Conservation (phyloP, 1,140 invertebrate species). For the Hypsibius dujardini region DNA sequence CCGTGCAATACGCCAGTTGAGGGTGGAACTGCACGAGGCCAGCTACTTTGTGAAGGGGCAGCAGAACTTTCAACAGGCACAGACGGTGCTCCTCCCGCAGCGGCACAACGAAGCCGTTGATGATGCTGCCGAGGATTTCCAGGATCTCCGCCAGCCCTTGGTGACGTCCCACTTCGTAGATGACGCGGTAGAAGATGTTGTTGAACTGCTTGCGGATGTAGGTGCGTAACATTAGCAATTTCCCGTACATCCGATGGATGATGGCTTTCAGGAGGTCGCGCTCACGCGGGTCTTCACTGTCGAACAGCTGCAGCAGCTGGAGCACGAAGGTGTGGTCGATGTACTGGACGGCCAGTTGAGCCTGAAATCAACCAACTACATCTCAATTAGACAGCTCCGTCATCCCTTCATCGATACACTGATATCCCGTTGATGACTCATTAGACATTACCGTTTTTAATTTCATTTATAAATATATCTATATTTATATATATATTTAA, state of each 20-base stretch:
- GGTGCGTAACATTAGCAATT: conserved; percentile 35
- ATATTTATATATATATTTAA: too few relatives aligned
- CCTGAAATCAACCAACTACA: neutral
- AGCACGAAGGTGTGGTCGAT: conserved; percentile 17
- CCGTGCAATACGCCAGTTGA: conserved; percentile 38
- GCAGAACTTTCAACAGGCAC: conserved; percentile 34
- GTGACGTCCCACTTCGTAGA: conserved; percentile 42
- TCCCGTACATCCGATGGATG: conserved; percentile 37
- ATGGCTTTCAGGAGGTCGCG: conserved; percentile 36
- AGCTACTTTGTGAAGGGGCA: conserved; percentile 33
- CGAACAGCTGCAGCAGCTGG: conserved; percentile 34
- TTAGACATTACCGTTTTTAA: too few relatives aligned
- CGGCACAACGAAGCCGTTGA: conserved; percentile 31
- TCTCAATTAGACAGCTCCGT: neutral
- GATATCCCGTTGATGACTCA: too few relatives aligned
- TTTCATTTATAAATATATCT: too few relatives aligned
- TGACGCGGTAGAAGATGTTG: conserved; percentile 39
- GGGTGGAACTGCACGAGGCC: conserved; percentile 30
- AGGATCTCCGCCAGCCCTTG: conserved; percentile 40
- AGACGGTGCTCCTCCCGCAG: conserved; percentile 31
- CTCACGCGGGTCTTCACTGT: conserved; percentile 37
- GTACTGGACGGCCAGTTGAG: neutral
- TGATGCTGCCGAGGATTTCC: conserved; percentile 39
- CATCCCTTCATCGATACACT: too few relatives aligned
- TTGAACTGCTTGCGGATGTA: conserved; percentile 38